A percentile compares a stretch with the other conserved stretches of the same genome.
Conservation (phyloP, 2,888 invertebrate species). For the Lithophane semibrunnea region DNA sequence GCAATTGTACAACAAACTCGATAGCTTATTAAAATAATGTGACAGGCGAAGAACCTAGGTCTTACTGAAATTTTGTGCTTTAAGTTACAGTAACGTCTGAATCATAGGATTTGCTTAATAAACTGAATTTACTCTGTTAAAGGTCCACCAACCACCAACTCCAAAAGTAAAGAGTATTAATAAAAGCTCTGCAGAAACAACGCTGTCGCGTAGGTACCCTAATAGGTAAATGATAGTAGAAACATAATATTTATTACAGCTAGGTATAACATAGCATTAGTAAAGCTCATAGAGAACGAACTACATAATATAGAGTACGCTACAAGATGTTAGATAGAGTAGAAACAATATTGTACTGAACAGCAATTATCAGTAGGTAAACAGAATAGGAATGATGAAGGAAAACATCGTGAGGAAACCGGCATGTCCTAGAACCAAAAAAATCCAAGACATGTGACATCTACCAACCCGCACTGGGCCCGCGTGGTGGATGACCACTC, state of each 20-base stretch:
- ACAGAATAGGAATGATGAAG: too few relatives aligned
- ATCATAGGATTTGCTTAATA: not conserved
- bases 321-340: not conserved
- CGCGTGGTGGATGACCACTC: too few relatives aligned
- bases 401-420: too few relatives aligned
- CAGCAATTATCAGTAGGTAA: not conserved
- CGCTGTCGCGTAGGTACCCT: too few relatives aligned
- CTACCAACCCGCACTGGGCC: too few relatives aligned
- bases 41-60: not conserved
- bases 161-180: not conserved
- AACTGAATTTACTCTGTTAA: not conserved
- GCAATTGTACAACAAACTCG: constrained; percentile 27
- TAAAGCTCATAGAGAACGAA: not conserved
- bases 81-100: not conserved
- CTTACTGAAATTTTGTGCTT: not conserved
- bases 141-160: too few relatives aligned
- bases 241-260: not conserved
- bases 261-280: not conserved
- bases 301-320: not conserved
- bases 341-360: not conserved
- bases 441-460: too few relatives aligned
- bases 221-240: not conserved
- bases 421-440: too few relatives aligned
- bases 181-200: not conserved
- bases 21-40: constrained; percentile 15